Conservation (phyloP, 2,113 vertebrate species). For the Leiothrix lutea region DNA sequence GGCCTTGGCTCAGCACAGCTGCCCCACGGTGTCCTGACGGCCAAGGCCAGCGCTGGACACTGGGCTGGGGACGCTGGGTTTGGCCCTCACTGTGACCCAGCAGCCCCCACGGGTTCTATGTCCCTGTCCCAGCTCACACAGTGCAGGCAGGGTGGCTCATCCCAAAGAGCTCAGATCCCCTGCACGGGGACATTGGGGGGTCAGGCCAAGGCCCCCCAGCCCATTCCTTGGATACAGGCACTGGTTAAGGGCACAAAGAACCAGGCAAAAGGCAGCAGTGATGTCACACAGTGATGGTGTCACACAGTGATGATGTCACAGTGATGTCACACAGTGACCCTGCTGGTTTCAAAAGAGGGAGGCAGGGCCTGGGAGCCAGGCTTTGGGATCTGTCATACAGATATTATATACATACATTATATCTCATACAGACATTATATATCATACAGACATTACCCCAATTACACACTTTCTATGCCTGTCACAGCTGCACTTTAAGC, state of each 20-base stretch:
- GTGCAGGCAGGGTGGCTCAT: fast-evolving
- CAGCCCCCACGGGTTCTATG: neutral
- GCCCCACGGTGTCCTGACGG: fast-evolving
- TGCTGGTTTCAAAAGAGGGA: fast-evolving
- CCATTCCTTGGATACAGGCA: neutral
- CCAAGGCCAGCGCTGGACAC: neutral
- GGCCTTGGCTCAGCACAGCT: neutral
- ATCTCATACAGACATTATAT: neutral
- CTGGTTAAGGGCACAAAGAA: fast-evolving
- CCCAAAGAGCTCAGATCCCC: fast-evolving
- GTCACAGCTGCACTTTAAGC: neutral
- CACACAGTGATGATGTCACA: fast-evolving
- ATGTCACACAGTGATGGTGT: fast-evolving
- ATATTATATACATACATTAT: too few relatives aligned
- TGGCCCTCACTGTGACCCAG: fast-evolving
- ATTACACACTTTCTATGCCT: neutral
- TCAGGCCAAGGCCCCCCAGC: neutral
- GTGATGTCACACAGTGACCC: neutral
- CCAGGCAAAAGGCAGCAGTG: neutral
- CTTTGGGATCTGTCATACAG: neutral
- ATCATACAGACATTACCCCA: neutral
- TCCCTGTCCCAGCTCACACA: neutral
- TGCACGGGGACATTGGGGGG: fast-evolving
- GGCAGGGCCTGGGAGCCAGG: neutral
- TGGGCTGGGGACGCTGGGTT: fast-evolving